Base-by-base conservation (phyloP, 2,888 invertebrate genomes). In the Torymus aiolomorphi region DNA sequence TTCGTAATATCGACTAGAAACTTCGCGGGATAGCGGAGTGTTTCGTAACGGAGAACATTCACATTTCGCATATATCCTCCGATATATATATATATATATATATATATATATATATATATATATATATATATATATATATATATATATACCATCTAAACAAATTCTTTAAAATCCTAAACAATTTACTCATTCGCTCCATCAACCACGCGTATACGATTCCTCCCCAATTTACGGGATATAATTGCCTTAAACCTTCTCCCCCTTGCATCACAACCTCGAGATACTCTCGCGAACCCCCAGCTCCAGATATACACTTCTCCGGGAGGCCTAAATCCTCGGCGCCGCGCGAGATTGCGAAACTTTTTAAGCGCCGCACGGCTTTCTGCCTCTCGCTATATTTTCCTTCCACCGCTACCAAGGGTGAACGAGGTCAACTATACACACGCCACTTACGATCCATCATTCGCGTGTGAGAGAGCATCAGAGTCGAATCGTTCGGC, bases 401-500 rank as follows among this genome's bases (percentile, higher is more conserved):
- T 66, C 51, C 66, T 24, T 51, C 16, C 24, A 63, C 63, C 57
- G 56, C 18, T 2, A 8, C 42, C 0, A 8, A 1, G 42, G 42
- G 8, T 1, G 8, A 42, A 42, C 42, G 42, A 42, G 42, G 42
- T 42, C 42, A 8, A 42, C 42, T 42, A 42, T 42, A 42, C 42
- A 42, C 8, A 10, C 8, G 42, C 42, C 8, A 42, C 42, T 42
- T 8, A 57, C 75, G 77, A 78, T 77, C 76, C 72, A 82, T 79
- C 78, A 81, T 81, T 69, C 76, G 61, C 76, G 42, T 42, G 42
- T 42, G 8, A 42, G 42, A 42, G 42, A 8, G 42, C 76, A n/a
- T n/a, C n/a, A n/a, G 16, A 77, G 73, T 80, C 79, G 72, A 79
- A 80, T 82, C 76, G 49, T 69, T 69, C 67, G 69, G 78, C 78